A percentile compares a stretch with the other conserved stretches of the same genome.
Evolutionary conservation across 2,113 vertebrate genomes (phyloP).

Genomic region (Pluvialis apricaria): DNA sequence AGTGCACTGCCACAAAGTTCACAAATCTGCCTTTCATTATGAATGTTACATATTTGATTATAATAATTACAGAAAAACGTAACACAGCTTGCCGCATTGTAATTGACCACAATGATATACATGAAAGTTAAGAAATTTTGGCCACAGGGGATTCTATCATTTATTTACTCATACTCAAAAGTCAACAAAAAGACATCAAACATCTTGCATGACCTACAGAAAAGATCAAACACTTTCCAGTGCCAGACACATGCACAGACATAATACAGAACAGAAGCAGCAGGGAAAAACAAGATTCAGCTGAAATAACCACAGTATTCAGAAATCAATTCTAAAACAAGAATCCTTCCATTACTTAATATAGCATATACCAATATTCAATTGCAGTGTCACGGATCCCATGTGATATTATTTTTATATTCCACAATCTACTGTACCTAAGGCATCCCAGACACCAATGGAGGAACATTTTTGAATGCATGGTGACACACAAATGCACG

Average conservation of each 20-base stretch:
- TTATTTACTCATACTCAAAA: constrained; percentile 39
- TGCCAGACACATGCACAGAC: constrained; percentile 43
- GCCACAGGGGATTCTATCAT: constrained; percentile 25
- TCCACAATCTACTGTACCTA: background rate
- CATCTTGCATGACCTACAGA: constrained; percentile 39
- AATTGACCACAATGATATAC: constrained; percentile 43
- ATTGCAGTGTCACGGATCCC: background rate
- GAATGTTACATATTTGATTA: constrained; percentile 30
- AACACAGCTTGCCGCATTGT: background rate
- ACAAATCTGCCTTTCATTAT: constrained; percentile 43
- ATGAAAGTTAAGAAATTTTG: constrained; percentile 32
- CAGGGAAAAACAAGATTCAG: background rate
- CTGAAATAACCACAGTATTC: constrained; percentile 1
- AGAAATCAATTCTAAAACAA: background rate
- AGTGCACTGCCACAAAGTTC: background rate
- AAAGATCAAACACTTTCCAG: constrained; percentile 51
- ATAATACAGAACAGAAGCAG: constrained; percentile 46
- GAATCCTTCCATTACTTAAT: background rate
- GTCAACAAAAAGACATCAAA: constrained; percentile 42
- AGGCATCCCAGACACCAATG: background rate
- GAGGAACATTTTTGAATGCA: background rate
- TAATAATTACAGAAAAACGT: constrained; percentile 23
- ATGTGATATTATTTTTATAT: accelerated
- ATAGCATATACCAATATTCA: background rate
- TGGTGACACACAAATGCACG: accelerated